Evolutionary conservation across 2,113 vertebrate genomes (phyloP).

Genomic region (Dryoscopus gambensis): DNA sequence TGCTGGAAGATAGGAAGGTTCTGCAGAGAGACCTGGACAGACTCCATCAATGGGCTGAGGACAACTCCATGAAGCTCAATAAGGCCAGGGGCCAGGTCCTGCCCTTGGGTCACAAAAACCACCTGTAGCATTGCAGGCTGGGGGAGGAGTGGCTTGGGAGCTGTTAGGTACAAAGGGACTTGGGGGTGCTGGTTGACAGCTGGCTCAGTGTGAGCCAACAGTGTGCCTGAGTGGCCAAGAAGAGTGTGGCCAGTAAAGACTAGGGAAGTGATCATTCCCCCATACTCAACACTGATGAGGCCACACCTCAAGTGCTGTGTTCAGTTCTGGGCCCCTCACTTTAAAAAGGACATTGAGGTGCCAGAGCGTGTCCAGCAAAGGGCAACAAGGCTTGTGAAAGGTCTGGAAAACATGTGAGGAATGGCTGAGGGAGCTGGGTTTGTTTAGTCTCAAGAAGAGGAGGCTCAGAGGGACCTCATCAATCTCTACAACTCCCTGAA

Average conservation of each 20-base stretch:
- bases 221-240: neutral
- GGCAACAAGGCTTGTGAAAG: rapidly evolving
- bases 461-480: neutral
- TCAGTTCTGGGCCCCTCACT: neutral
- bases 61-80: neutral
- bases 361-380: neutral
- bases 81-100: neutral
- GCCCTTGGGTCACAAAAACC: neutral
- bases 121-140: neutral
- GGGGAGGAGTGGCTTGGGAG: neutral
- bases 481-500: neutral
- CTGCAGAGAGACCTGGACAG: neutral
- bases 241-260: neutral
- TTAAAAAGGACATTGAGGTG: neutral
- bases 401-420: neutral
- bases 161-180: neutral
- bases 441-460: neutral
- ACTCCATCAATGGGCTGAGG: neutral
- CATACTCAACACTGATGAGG: neutral
- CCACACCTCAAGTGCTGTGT: neutral
- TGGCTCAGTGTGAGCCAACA: neutral
- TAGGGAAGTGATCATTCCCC: neutral
- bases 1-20: neutral
- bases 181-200: neutral
- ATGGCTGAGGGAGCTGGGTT: neutral